These are phyloP conservation scores for Diaphora mendica DNA, from an alignment of 2,888 invertebrate species.

Conservation along the genomic window DNA sequence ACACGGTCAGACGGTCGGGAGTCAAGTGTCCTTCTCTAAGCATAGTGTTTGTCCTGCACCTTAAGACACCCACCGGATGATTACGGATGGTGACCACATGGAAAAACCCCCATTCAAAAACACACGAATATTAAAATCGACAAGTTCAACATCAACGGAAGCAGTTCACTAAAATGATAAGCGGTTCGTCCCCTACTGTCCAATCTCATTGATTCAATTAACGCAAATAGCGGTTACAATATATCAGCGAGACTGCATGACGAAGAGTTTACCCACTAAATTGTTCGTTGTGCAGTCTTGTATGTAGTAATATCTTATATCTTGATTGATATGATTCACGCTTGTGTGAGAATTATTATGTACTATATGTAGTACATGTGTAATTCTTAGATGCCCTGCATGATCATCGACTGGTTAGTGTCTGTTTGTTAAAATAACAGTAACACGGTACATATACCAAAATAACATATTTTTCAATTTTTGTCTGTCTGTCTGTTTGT, in stretches of 20 bases:
- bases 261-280: conserved; percentile 16
- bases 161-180: conserved; percentile 34
- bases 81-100: not conserved
- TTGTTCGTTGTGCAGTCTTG: conserved; percentile 7
- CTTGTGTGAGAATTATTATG: conserved; percentile 20
- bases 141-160: conserved; percentile 37
- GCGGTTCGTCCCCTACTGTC: conserved; percentile 34
- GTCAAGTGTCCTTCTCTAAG: no score
- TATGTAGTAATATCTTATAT: conserved; percentile 21
- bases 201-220: conserved; percentile 40
- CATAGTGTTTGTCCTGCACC: no score
- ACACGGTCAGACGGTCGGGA: no score
- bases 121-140: conserved; percentile 34
- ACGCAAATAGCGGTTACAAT: conserved; percentile 33
- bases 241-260: conserved; percentile 34
- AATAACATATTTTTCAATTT: no score
- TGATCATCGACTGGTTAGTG: conserved; percentile 1
- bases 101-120: conserved; percentile 15
- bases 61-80: no score
- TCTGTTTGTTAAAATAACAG: no score
- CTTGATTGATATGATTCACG: conserved; percentile 37
- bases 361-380: not conserved
- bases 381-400: not conserved
- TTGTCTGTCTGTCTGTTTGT: no score
- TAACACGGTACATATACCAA: no score